Conservation (phyloP, 2,888 invertebrate species). For the Malthinus flaveolus region DNA sequence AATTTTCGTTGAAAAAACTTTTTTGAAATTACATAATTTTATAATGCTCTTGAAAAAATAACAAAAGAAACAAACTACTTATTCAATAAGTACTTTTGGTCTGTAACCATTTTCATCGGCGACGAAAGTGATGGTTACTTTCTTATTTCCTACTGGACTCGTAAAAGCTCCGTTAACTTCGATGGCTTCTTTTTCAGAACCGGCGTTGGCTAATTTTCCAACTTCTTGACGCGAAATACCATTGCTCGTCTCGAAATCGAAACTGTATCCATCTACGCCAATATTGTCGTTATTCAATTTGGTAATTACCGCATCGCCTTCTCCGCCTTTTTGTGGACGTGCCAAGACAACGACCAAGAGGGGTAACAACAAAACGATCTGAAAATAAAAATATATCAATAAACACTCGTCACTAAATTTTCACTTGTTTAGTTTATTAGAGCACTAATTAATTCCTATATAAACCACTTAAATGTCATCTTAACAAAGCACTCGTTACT, state of each 20-base stretch:
- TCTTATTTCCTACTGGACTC: conserved; percentile 56
- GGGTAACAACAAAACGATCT: conserved; percentile 22
- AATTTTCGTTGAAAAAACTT: too few species aligned
- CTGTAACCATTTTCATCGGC: conserved; percentile 64
- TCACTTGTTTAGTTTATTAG: too few species aligned
- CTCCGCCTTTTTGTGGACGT: conserved; percentile 31
- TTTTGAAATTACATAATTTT: too few species aligned
- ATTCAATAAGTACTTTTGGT: conserved; percentile 42
- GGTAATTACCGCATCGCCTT: conserved; percentile 59
- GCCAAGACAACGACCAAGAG: conserved; percentile 31
- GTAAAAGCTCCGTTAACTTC: conserved; percentile 55
- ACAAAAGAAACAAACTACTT: background rate
- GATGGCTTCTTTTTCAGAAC: conserved; percentile 53
- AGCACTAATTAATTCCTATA: too few species aligned
- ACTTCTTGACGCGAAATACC: conserved; percentile 48
- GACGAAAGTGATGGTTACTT: conserved; percentile 55
- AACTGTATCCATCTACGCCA: conserved; percentile 62
- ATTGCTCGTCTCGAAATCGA: conserved; percentile 57
- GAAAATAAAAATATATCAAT: conserved; percentile 10
- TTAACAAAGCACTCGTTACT: too few species aligned
- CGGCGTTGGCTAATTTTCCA: conserved; percentile 52
- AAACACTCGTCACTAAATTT: background rate
- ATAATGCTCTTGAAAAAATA: too few species aligned
- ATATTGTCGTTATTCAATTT: conserved; percentile 64
- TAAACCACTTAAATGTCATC: too few species aligned